Percentiles rank a stretch among this genome's conserved stretches.
Evolutionary conservation across 2,797 vertebrate genomes (phyloP).

Genomic region (Sebastes diaconus): DNA sequence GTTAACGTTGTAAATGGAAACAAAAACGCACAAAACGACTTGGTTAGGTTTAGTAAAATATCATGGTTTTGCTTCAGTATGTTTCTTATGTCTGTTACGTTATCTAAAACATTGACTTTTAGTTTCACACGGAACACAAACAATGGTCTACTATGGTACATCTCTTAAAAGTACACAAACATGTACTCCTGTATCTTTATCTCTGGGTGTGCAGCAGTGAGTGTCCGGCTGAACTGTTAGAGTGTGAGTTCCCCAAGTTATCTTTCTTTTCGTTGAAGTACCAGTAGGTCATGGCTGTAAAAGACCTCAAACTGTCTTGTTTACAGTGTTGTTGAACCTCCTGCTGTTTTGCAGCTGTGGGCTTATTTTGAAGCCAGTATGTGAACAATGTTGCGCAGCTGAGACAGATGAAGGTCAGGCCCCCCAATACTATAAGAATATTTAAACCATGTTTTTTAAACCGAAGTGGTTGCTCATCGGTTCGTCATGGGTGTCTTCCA

Average conservation of each 20-base stretch:
- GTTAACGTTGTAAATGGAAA: fast-evolving
- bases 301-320: constrained; percentile 27
- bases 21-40: not conserved
- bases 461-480: not conserved
- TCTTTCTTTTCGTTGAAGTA: constrained; percentile 16
- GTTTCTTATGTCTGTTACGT: too few species aligned
- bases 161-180: not conserved
- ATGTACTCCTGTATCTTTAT: constrained; percentile 4
- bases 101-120: too few species aligned
- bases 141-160: not conserved
- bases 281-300: constrained; percentile 35
- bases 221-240: not conserved
- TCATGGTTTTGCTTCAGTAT: too few species aligned
- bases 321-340: constrained; percentile 28
- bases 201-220: not conserved
- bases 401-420: constrained; percentile 50
- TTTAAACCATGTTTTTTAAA: constrained; percentile 15
- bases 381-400: constrained; percentile 10
- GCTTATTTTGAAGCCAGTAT: constrained; percentile 42
- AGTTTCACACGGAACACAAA: too few species aligned
- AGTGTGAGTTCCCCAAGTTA: not conserved
- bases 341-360: constrained; percentile 45
- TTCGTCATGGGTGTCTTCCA: not conserved
- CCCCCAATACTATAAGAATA: constrained; percentile 9
- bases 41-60: not conserved